Conservation (phyloP, 2,797 vertebrate species). For the Acanthurus leucopareius region DNA sequence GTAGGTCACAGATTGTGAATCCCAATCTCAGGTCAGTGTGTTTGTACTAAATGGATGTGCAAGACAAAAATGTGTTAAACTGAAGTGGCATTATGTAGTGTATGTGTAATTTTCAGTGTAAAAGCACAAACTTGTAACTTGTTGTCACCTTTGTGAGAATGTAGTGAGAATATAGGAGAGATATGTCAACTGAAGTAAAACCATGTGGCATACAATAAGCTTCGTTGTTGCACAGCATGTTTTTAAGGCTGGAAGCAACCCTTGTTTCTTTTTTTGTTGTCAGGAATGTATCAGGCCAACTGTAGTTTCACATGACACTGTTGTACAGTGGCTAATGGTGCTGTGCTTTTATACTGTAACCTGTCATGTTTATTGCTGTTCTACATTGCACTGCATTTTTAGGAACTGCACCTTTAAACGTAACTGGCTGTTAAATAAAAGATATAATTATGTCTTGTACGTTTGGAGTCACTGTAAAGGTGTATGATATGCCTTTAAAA, state of each 20-base stretch:
- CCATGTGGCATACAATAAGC: slow-evolving; percentile 1
- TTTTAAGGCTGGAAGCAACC: slow-evolving; percentile 17
- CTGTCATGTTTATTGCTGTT: slow-evolving; percentile 63
- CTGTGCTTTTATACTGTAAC: slow-evolving; percentile 65
- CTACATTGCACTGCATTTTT: slow-evolving; percentile 65
- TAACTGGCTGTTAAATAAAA: slow-evolving; percentile 69
- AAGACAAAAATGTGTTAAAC: slow-evolving; percentile 33
- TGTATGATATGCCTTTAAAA: slow-evolving; percentile 36
- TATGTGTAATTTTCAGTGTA: slow-evolving; percentile 18
- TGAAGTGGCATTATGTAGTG: slow-evolving; percentile 43
- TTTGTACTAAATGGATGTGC: slow-evolving; percentile 38
- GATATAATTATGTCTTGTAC: slow-evolving; percentile 1
- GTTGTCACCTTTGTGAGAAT: slow-evolving; percentile 3
- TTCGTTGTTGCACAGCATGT: background rate
- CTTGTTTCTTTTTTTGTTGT: slow-evolving; percentile 18
- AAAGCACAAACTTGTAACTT: slow-evolving; percentile 31
- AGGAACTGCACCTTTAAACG: slow-evolving; percentile 59
- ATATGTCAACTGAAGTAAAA: slow-evolving; percentile 17
- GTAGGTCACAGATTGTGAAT: slow-evolving; percentile 40
- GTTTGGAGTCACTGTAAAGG: slow-evolving; percentile 32
- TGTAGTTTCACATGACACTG: slow-evolving; percentile 55
- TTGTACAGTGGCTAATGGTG: slow-evolving; percentile 67
- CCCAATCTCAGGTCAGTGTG: slow-evolving; percentile 55
- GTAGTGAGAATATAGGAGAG: background rate
- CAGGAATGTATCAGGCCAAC: slow-evolving; percentile 31